Conservation (phyloP, 1,140 invertebrate species). For the Drosophila varians region DNA sequence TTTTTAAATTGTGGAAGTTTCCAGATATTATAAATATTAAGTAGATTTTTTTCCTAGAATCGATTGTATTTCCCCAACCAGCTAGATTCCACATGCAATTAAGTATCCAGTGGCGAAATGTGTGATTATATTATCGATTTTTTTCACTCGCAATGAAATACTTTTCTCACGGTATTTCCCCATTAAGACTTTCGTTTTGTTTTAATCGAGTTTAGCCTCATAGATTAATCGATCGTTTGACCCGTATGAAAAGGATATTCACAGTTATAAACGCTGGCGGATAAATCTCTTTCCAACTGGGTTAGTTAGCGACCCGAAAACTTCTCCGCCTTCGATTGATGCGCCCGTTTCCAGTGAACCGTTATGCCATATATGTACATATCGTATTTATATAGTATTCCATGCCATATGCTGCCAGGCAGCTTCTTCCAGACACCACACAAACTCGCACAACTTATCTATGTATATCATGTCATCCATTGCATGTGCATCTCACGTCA, state of each 20-base stretch:
- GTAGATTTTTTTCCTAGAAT: background rate
- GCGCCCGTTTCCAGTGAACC: slow-evolving; percentile 40
- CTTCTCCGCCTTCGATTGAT: too few relatives aligned
- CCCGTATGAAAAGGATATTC: slow-evolving; percentile 28
- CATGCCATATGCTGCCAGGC: slow-evolving; percentile 18
- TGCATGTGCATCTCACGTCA: slow-evolving; percentile 56
- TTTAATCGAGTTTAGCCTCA: background rate
- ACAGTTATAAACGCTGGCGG: slow-evolving; percentile 27
- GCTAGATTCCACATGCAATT: background rate
- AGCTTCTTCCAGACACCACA: slow-evolving; percentile 12
- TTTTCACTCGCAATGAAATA: background rate
- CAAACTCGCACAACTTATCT: slow-evolving; percentile 19
- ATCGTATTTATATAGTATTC: background rate
- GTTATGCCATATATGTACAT: slow-evolving; percentile 19
- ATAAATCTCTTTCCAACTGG: slow-evolving; percentile 19
- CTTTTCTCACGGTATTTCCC: slow-evolving; percentile 34
- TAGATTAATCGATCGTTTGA: slow-evolving; percentile 23
- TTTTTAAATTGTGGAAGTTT: too few relatives aligned
- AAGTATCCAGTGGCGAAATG: background rate
- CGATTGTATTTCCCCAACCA: background rate
- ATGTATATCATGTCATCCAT: slow-evolving; percentile 51
- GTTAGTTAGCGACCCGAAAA: slow-evolving; percentile 44
- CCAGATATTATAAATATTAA: background rate
- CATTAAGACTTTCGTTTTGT: background rate
- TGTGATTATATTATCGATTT: background rate